phyloP scores from a whole-genome alignment of 1,140 invertebrate genomes.

The Zaprionus nigranus region DNA sequence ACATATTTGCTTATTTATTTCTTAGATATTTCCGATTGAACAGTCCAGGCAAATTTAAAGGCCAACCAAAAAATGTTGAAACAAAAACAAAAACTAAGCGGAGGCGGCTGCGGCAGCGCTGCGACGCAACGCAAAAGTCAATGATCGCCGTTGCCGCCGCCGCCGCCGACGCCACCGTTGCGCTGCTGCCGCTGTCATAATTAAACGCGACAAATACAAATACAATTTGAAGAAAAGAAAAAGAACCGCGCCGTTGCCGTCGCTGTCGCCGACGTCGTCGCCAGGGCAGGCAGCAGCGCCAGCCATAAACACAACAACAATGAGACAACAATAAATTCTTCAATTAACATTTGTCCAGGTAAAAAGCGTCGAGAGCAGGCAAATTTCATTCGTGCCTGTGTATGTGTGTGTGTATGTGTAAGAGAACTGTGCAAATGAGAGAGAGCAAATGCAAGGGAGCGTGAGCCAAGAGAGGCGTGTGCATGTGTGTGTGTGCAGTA shows the following conservation, averaged over 20 bases:
- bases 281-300: conserved; percentile 46
- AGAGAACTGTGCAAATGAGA: conserved; percentile 23
- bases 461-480: conserved; percentile 22
- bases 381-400: conserved; percentile 26
- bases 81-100: conserved; percentile 48
- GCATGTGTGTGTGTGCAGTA: conserved; percentile 21
- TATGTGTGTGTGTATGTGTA: conserved; percentile 14
- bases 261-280: conserved; percentile 36
- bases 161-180: conserved; percentile 34
- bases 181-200: conserved; percentile 63
- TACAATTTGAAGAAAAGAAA: conserved; percentile 77
- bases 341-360: conserved; percentile 82
- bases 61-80: conserved; percentile 51
- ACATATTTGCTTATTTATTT: conserved; percentile 3
- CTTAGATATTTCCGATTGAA: conserved; percentile 21
- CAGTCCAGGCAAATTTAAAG: conserved; percentile 37
- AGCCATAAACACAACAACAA: conserved; percentile 76
- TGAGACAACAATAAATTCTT: conserved; percentile 82
- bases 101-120: conserved; percentile 34
- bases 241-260: conserved; percentile 42
- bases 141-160: conserved; percentile 60
- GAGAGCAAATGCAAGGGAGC: conserved; percentile 14
- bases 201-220: conserved; percentile 83
- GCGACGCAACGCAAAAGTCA: conserved; percentile 60
- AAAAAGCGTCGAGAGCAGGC: conserved; percentile 57